phyloP scores from a whole-genome alignment of 2,797 vertebrate species.

The Channallabes apus region DNA sequence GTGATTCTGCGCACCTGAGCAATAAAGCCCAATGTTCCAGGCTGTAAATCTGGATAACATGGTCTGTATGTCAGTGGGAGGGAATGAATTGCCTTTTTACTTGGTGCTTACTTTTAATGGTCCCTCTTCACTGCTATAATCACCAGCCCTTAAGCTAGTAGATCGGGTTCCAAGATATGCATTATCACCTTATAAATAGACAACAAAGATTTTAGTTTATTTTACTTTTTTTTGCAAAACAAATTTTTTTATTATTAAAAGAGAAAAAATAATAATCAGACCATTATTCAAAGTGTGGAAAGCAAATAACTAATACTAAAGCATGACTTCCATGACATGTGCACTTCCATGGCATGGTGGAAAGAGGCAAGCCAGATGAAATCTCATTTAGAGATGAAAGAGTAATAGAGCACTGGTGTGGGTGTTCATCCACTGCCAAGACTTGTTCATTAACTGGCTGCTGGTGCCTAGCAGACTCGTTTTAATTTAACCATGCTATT shows the following conservation, averaged over 20 bases:
- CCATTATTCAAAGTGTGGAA: slow-evolving; percentile 19
- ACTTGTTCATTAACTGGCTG: slow-evolving; percentile 16
- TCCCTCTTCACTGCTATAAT: slow-evolving; percentile 28
- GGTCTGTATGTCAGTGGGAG: slow-evolving; percentile 19
- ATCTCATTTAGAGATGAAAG: slow-evolving; percentile 50
- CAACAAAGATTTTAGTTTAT: background rate
- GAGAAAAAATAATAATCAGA: background rate
- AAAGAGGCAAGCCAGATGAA: slow-evolving; percentile 55
- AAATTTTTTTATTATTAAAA: background rate
- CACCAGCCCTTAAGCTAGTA: slow-evolving; percentile 18
- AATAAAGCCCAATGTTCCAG: slow-evolving; percentile 19
- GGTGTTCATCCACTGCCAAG: background rate
- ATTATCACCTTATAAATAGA: slow-evolving; percentile 10
- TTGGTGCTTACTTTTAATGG: slow-evolving; percentile 35
- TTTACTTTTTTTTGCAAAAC: slow-evolving; percentile 11
- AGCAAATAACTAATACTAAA: slow-evolving; percentile 24
- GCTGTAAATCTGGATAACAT: slow-evolving; percentile 43
- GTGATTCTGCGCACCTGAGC: slow-evolving; percentile 51
- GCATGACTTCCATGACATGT: slow-evolving; percentile 11
- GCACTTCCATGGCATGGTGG: slow-evolving; percentile 29
- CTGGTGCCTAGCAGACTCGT: slow-evolving; percentile 12
- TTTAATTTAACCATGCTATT: background rate
- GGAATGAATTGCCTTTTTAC: slow-evolving; percentile 47
- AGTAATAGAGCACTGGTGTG: slow-evolving; percentile 18
- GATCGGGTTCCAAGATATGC: slow-evolving; percentile 2